A percentile compares a stretch with the other conserved stretches of the same genome.
Evolutionary conservation across 2,888 invertebrate genomes (phyloP).

Genomic region (Aphelenchoides bicaudatus): DNA sequence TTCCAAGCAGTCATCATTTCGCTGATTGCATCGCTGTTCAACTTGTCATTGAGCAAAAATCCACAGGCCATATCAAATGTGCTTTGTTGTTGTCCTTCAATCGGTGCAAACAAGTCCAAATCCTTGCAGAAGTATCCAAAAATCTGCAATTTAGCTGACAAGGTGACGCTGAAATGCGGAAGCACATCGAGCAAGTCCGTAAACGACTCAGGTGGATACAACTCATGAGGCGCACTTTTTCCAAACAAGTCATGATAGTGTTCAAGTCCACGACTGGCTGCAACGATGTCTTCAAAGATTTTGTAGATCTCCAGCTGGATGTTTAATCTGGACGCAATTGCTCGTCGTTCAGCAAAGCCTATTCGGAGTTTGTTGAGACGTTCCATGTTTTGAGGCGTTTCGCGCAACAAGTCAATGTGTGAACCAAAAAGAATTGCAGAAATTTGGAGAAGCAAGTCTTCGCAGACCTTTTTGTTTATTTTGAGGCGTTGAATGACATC

Average conservation of each 20-base stretch:
- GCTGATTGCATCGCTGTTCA: conserved; percentile 5
- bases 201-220: conserved; percentile 18
- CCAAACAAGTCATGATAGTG: background rate
- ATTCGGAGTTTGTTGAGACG: conserved; percentile 6
- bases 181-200: conserved; percentile 12
- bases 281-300: conserved; percentile 15
- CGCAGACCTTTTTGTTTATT: conserved; percentile 12
- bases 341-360: conserved; percentile 12
- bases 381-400: conserved; percentile 13
- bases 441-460: conserved; percentile 7
- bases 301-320: conserved; percentile 11
- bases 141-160: conserved; percentile 14
- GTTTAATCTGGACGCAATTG: conserved; percentile 1
- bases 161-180: conserved; percentile 12
- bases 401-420: conserved; percentile 15
- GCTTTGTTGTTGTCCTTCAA: conserved; percentile 10
- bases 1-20: conserved; percentile 15
- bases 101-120: conserved; percentile 4
- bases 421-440: conserved; percentile 12
- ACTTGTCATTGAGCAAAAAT: conserved; percentile 17
- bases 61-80: conserved; percentile 15
- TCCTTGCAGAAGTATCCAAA: conserved; percentile 15
- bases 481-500: conserved; percentile 3
- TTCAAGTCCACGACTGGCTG: conserved; percentile 5
- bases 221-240: background rate